A percentile compares a stretch with the other conserved stretches of the same genome.
phyloP scores from a whole-genome alignment of 1,140 invertebrate species.

The Rhopalosiphum maidis region DNA sequence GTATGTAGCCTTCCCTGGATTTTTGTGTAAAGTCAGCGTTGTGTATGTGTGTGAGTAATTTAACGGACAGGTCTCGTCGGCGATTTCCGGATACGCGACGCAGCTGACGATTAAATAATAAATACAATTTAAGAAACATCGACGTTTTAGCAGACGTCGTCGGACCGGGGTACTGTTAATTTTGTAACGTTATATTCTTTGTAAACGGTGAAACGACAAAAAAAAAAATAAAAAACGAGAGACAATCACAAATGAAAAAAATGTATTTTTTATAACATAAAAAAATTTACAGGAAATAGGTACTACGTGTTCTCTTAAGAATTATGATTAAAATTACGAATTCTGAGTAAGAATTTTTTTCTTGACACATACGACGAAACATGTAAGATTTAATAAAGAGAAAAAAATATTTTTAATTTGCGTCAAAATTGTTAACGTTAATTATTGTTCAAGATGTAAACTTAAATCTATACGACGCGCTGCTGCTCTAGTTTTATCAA shows the following conservation, averaged over 20 bases:
- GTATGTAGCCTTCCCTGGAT: background rate
- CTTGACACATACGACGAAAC: background rate
- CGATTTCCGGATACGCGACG: slow-evolving; percentile 3
- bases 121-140: slow-evolving; percentile 1
- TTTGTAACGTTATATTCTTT: background rate
- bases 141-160: slow-evolving; percentile 9
- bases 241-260: background rate
- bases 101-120: slow-evolving; percentile 22
- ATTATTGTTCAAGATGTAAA: background rate
- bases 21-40: background rate
- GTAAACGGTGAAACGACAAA: background rate
- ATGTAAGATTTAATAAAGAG: background rate
- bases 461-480: too few species aligned
- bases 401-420: background rate
- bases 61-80: background rate
- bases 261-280: background rate
- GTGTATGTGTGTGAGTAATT: background rate
- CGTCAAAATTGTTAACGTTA: background rate
- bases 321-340: slow-evolving; percentile 18
- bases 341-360: slow-evolving; percentile 8
- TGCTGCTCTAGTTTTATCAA: too few species aligned
- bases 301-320: slow-evolving; percentile 14
- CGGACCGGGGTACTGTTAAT: background rate
- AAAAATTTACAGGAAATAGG: slow-evolving; percentile 1
- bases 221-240: background rate